Percentiles rank a stretch among this genome's conserved stretches.
phyloP scores from a whole-genome alignment of 2,888 invertebrate genomes.

The Congeria kusceri region DNA sequence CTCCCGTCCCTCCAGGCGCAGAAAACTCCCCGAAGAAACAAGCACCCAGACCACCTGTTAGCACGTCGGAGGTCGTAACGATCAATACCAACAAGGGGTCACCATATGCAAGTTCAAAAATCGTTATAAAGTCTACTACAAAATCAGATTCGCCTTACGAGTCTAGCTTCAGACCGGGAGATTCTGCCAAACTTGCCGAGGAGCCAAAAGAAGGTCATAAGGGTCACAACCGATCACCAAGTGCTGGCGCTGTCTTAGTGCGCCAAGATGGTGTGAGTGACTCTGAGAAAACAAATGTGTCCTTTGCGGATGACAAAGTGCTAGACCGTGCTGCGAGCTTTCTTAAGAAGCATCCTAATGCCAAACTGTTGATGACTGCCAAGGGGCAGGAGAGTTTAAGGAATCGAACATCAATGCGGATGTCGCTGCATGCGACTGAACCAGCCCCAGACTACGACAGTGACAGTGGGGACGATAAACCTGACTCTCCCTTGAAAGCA shows the following conservation, averaged over 20 bases:
- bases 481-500: slow-evolving; percentile 32
- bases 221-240: slow-evolving; percentile 61
- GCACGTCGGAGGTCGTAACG: slow-evolving; percentile 71
- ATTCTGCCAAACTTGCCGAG: slow-evolving; percentile 94
- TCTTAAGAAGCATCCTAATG: slow-evolving; percentile 81
- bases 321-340: slow-evolving; percentile 78
- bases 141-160: slow-evolving; percentile 70
- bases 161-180: slow-evolving; percentile 95
- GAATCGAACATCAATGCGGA: slow-evolving; percentile 45
- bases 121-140: slow-evolving; percentile 53
- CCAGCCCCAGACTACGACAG: slow-evolving; percentile 79
- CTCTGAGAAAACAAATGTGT: slow-evolving; percentile 69
- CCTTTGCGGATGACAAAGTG: slow-evolving; percentile 80
- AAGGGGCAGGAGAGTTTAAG: slow-evolving; percentile 70
- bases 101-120: slow-evolving; percentile 68
- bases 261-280: slow-evolving; percentile 36
- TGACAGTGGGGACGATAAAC: slow-evolving; percentile 55
- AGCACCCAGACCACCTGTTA: slow-evolving; percentile 72
- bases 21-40: slow-evolving; percentile 64
- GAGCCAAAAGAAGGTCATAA: slow-evolving; percentile 89
- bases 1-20: slow-evolving; percentile 70
- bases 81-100: slow-evolving; percentile 71
- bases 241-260: slow-evolving; percentile 52
- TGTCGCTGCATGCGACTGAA: slow-evolving; percentile 70
- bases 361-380: slow-evolving; percentile 78